Percentiles rank a stretch among this genome's conserved stretches.
phyloP scores from a whole-genome alignment of 2,888 invertebrate genomes.

The Hyles lineata region DNA sequence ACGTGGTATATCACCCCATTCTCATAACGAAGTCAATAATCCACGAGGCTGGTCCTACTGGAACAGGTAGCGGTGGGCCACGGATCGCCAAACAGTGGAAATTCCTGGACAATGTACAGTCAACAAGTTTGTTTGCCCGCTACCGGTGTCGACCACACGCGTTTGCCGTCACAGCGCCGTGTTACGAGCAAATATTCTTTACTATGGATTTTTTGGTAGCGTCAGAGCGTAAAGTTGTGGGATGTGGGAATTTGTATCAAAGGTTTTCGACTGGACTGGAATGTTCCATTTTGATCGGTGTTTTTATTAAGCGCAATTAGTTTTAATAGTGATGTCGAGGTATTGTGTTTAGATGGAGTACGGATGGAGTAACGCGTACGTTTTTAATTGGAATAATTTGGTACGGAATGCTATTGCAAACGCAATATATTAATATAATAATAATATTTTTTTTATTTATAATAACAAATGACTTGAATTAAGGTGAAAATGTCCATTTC shows the following conservation, averaged over 20 bases:
- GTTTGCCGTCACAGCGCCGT: constrained; percentile 53
- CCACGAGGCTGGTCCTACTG: constrained; percentile 2
- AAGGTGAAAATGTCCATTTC: too few species aligned
- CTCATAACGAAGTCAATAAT: too few species aligned
- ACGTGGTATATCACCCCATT: too few species aligned
- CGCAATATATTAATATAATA: too few species aligned
- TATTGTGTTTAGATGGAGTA: neutral
- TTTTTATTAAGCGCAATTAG: neutral
- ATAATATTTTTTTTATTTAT: too few species aligned
- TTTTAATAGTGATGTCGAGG: neutral
- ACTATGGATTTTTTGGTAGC: constrained; percentile 67
- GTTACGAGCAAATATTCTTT: constrained; percentile 72
- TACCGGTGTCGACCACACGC: constrained; percentile 84
- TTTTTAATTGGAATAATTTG: too few species aligned
- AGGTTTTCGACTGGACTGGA: neutral
- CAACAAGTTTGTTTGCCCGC: constrained; percentile 79
- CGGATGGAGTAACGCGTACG: too few species aligned
- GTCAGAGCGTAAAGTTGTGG: constrained; percentile 48
- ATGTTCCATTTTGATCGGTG: neutral
- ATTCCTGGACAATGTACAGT: constrained; percentile 70
- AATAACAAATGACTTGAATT: too few species aligned
- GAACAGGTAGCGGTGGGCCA: constrained; percentile 61
- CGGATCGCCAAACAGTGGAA: constrained; percentile 68
- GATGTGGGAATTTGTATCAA: neutral
- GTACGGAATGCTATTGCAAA: too few species aligned